Conservation (phyloP, 2,113 vertebrate species). For the Zingel zingel region DNA sequence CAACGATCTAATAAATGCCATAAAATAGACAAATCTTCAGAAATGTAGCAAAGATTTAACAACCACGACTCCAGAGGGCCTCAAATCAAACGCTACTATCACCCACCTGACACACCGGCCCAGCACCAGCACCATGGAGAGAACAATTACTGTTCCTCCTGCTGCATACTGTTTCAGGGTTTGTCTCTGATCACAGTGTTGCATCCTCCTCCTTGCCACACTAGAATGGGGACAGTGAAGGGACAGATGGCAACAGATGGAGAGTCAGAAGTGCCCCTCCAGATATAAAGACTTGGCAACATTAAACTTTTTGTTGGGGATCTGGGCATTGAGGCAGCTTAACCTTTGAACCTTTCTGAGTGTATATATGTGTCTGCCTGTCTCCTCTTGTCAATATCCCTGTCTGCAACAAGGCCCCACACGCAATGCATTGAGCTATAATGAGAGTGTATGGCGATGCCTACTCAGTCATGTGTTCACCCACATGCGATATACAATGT, state of each 20-base stretch:
- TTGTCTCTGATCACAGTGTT: conserved; percentile 58
- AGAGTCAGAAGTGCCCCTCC: conserved; percentile 81
- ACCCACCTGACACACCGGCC: conserved; percentile 43
- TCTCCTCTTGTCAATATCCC: conserved; percentile 32
- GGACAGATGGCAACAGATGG: conserved; percentile 86
- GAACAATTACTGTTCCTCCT: conserved; percentile 67
- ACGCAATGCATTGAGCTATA: background rate
- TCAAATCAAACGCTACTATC: conserved; percentile 35
- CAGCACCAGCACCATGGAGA: conserved; percentile 64
- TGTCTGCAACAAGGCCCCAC: conserved; percentile 3
- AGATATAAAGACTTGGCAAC: conserved; percentile 80
- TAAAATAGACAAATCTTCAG: conserved; percentile 2
- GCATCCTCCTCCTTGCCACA: conserved; percentile 52
- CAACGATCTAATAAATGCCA: background rate
- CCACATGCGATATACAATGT: conserved; percentile 18
- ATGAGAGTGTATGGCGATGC: background rate
- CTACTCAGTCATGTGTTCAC: background rate
- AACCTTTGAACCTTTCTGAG: conserved; percentile 74
- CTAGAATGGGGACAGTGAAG: conserved; percentile 74
- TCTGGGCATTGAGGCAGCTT: conserved; percentile 73
- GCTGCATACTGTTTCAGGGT: conserved; percentile 60
- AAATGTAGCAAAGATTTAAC: background rate
- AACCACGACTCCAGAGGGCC: conserved; percentile 26
- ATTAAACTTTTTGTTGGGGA: conserved; percentile 74
- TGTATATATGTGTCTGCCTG: conserved; percentile 49